A percentile compares a stretch with the other conserved stretches of the same genome.
Evolutionary conservation across 2,888 invertebrate genomes (phyloP).

Genomic region (Ophion slaviceki): DNA sequence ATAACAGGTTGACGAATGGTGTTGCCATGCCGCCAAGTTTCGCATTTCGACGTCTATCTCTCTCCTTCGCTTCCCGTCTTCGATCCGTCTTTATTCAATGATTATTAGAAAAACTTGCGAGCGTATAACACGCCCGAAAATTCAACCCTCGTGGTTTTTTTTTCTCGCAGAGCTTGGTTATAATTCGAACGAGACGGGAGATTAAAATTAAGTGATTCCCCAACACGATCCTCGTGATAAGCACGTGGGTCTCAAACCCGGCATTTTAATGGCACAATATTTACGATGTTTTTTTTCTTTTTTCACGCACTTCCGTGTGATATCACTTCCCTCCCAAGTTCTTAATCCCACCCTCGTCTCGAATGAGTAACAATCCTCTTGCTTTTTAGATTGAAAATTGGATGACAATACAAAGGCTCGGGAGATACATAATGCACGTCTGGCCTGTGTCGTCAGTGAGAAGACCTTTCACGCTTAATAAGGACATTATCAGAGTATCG

Average conservation of each 20-base stretch:
- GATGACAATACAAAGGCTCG: not conserved
- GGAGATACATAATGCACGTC: conserved; percentile 36
- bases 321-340: not conserved
- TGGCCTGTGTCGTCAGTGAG: not conserved
- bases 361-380: not conserved
- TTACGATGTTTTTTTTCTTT: conserved; percentile 8
- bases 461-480: not conserved
- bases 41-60: not conserved
- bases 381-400: conserved; percentile 7
- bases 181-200: not conserved
- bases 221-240: conserved; percentile 13
- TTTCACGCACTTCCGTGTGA: not conserved
- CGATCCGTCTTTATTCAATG: not conserved
- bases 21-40: conserved; percentile 28
- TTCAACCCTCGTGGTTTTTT: not conserved
- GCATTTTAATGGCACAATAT: conserved; percentile 24
- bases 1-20: conserved; percentile 19
- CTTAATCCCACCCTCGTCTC: not conserved
- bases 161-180: not conserved
- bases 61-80: not conserved
- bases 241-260: conserved; percentile 44
- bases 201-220: conserved; percentile 6
- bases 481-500: conserved; percentile 19
- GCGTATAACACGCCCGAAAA: not conserved
- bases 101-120: not conserved